These are phyloP conservation scores for Thunnus albacares DNA, from an alignment of 2,797 vertebrate genomes.

Conservation along the genomic window DNA sequence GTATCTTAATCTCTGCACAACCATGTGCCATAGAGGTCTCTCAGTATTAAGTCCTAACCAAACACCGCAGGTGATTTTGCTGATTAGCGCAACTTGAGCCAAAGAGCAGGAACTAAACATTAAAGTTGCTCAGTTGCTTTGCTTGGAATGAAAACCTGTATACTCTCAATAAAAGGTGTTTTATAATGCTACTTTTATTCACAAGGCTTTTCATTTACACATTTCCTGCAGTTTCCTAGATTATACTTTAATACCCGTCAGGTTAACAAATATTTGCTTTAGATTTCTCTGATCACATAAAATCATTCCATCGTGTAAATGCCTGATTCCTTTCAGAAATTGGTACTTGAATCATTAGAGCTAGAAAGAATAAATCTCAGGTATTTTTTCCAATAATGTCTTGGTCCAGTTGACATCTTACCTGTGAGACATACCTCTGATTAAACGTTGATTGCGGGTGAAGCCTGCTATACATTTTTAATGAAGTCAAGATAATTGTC, in stretches of 20 bases:
- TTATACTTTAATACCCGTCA: constrained; percentile 6
- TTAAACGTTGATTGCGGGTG: constrained; percentile 91
- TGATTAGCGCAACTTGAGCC: constrained; percentile 23
- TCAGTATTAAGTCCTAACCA: background rate
- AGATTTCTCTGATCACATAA: constrained; percentile 43
- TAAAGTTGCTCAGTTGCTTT: constrained; percentile 6
- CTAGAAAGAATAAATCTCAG: constrained; percentile 82
- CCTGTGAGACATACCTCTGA: constrained; percentile 88
- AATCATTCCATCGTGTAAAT: constrained; percentile 55
- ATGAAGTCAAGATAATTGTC: constrained; percentile 94
- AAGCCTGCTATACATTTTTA: constrained; percentile 94
- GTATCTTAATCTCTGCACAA: background rate
- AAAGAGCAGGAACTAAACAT: constrained; percentile 32
- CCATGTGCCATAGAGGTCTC: background rate
- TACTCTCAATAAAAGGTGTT: background rate
- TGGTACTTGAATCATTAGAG: constrained; percentile 76
- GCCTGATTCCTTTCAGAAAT: constrained; percentile 59
- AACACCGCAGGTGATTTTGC: background rate
- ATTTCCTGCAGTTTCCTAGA: background rate
- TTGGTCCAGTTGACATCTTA: constrained; percentile 86
- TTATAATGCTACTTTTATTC: constrained; percentile 18
- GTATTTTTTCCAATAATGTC: constrained; percentile 86
- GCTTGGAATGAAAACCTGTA: background rate
- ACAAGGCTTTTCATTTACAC: constrained; percentile 6
- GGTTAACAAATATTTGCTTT: constrained; percentile 53